These are phyloP conservation scores for Allolobophora icterica DNA, from an alignment of 2,888 invertebrate genomes.

Conservation along the genomic window DNA sequence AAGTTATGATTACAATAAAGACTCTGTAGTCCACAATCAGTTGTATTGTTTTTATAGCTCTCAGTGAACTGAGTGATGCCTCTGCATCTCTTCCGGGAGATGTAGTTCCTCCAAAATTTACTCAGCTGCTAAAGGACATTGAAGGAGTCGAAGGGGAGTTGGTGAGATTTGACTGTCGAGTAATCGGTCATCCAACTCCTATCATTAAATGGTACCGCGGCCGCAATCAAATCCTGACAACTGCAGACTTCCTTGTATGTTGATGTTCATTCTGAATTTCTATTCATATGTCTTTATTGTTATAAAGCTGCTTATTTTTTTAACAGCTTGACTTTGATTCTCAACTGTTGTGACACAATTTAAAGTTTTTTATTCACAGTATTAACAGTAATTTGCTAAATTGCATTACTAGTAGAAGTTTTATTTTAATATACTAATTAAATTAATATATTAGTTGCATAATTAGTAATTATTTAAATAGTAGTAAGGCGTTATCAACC, in stretches of 20 bases:
- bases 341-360: not conserved
- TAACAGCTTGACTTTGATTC: not conserved
- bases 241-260: constrained; percentile 72
- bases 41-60: constrained; percentile 52
- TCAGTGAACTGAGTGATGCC: constrained; percentile 64
- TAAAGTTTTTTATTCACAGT: not conserved
- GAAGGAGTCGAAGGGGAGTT: constrained; percentile 72
- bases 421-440: not conserved
- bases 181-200: constrained; percentile 63
- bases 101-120: constrained; percentile 62
- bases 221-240: constrained; percentile 70
- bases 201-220: constrained; percentile 84
- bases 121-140: constrained; percentile 74
- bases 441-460: not conserved
- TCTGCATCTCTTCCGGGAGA: constrained; percentile 53
- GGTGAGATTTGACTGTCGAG: constrained; percentile 61
- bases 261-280: not conserved
- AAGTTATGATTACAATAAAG: not conserved
- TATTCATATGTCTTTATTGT: not conserved
- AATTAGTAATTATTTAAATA: too few species aligned
- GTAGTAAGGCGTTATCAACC: too few species aligned
- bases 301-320: not conserved
- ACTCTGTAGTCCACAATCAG: not conserved
- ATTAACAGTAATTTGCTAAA: not conserved
- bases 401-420: not conserved